Base-by-base conservation (phyloP, 2,888 invertebrate species). In the Dryadula phaetusa region DNA sequence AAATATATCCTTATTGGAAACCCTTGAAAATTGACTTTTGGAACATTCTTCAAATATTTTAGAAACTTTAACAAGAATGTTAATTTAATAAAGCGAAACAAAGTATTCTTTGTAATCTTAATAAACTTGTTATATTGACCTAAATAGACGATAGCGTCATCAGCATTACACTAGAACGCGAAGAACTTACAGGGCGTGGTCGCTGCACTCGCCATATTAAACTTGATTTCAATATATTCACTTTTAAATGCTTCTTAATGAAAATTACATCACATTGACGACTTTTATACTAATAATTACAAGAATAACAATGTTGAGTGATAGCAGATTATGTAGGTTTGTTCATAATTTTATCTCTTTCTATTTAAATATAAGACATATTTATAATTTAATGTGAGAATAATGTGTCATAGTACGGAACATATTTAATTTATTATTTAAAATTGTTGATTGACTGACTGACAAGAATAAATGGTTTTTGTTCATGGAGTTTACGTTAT, bases 91-190 rank as follows among this genome's bases (percentile, higher is more conserved):
- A 37, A 25, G 22, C 22, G 44, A 32, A 56, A 46, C 58, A 58
- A 60, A 42, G 42, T 52, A 53, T 60, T 62, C 61, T 76, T 82
- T 82, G 79, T 86, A 82, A 84, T 87, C 87, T 85, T 87, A 88
- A 89, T 86, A 80, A 79, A 73, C 79, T 79, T 75, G 80, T 83
- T 64, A 82, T 85, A 85, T 84, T 92, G 90, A 91, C 91, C 92
- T 82, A 86, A 90, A 90, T 91, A 86, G 75, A 79, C 74, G 77
- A 82, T 85, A 83, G 77, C 90, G 90, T 90, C 88, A 89, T 88
- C 86, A 79, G 18, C 3, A 49, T 20, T 60, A 60, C 77, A 73
- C 77, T 79, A 76, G 77, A 79, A 80, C 81, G 77, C 79, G 72
- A 78, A 75, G 66, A 66, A 67, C 52, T 79, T 70, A 80, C 83